phyloP scores from a whole-genome alignment of 35 echinoderm and acorn worm species.

The Holothuria glaberrima region DNA sequence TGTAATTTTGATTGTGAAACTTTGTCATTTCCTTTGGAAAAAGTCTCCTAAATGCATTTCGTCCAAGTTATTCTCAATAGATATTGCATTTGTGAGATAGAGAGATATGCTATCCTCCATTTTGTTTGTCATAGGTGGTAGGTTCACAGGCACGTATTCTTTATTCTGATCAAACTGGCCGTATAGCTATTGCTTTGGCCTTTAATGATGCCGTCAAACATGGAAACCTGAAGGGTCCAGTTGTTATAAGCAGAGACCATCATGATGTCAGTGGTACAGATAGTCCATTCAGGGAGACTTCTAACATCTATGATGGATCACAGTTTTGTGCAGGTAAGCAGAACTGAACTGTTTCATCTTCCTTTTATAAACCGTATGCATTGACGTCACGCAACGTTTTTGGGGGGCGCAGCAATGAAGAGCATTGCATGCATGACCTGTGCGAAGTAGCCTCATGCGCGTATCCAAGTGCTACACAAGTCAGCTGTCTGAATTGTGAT shows the following conservation, averaged over 20 bases:
- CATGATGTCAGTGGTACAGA: conserved; percentile 99
- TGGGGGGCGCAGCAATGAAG: too few relatives aligned
- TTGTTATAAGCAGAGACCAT: conserved; percentile 92
- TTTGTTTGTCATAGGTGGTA: conserved; percentile 75
- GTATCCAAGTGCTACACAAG: too few relatives aligned
- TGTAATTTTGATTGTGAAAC: too few relatives aligned
- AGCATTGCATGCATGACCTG: too few relatives aligned
- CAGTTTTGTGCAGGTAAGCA: conserved; percentile 94
- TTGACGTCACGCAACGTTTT: too few relatives aligned
- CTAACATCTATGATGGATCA: conserved; percentile 97
- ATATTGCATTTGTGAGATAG: background rate
- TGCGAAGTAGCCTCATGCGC: too few relatives aligned
- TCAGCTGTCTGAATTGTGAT: too few relatives aligned
- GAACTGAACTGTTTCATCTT: too few relatives aligned
- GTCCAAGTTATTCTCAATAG: too few relatives aligned
- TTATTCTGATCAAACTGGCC: conserved; percentile 93
- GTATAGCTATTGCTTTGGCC: conserved; percentile 88
- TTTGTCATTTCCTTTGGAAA: too few relatives aligned
- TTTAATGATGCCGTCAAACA: conserved; percentile 88
- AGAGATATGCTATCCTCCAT: background rate
- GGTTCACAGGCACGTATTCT: conserved; percentile 95
- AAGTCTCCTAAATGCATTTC: too few relatives aligned
- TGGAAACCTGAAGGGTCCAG: conserved; percentile 77
- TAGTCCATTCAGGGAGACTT: conserved; percentile 97
- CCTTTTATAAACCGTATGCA: too few relatives aligned